Conservation (phyloP, 2,113 vertebrate species). For the Pedionomus torquatus region DNA sequence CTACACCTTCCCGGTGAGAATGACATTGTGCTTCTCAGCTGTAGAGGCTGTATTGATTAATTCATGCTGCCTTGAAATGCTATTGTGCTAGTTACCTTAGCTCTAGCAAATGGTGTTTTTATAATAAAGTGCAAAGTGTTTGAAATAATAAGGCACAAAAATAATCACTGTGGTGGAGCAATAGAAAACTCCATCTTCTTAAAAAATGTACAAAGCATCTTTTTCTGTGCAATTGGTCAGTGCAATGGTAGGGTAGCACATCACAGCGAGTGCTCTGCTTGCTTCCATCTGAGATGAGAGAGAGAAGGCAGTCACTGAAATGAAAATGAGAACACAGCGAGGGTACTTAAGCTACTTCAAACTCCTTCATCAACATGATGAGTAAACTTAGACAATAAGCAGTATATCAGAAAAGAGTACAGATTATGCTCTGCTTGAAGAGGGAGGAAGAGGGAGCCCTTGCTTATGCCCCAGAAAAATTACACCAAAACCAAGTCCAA, state of each 20-base stretch:
- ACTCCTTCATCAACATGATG: not conserved
- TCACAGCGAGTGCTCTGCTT: not conserved
- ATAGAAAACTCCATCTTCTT: not conserved
- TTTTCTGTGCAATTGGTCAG: not conserved
- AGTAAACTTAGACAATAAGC: not conserved
- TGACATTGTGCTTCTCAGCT: not conserved
- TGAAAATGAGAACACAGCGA: not conserved
- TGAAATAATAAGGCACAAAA: slow-evolving; percentile 14
- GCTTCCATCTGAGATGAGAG: not conserved
- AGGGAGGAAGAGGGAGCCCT: not conserved
- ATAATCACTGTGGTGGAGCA: not conserved
- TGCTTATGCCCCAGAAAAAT: rapidly evolving
- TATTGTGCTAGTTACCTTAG: not conserved
- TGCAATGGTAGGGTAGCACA: not conserved
- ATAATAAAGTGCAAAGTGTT: not conserved
- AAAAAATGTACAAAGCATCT: not conserved
- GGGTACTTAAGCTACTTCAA: not conserved
- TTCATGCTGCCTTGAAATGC: not conserved
- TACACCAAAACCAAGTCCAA: not conserved
- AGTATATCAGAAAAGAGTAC: not conserved
- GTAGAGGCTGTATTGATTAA: slow-evolving; percentile 20
- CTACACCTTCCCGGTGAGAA: not conserved
- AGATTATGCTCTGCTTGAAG: not conserved
- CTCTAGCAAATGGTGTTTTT: slow-evolving; percentile 2
- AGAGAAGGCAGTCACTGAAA: not conserved